Evolutionary conservation across 2,888 invertebrate species (phyloP), one percentile per base, ranked within the genome.

Genomic region (Diaperis boleti): DNA sequence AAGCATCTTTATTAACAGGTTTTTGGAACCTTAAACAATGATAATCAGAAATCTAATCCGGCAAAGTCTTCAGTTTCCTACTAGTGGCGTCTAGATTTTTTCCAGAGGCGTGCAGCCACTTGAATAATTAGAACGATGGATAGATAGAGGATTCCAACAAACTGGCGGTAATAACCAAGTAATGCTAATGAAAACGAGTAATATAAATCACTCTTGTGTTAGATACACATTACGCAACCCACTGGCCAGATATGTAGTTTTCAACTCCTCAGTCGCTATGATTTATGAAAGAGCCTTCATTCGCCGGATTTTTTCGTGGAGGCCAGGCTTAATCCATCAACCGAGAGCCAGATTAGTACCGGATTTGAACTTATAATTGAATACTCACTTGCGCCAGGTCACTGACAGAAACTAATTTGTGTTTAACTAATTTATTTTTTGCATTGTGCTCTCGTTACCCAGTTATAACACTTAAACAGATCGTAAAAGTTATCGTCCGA

Each of bases 1-100:
- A 60, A 59, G 52, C 59, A 60, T 41, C 44, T 52, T 42, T 31
- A 60, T 60, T 52, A 52, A 17, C 44, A 35, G 35, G 13, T 56
- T 26, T 44, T 31, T 20, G 6, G 33, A 35, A 22, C 37, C 5
- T 39, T 26, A 10, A 22, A 45, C 31, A 55, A 22, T 42, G 31
- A 20, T 17, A 42, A 41, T n/a, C n/a, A n/a, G n/a, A n/a, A n/a
- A n/a, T n/a, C n/a, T n/a, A n/a, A n/a, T n/a, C n/a, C n/a, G n/a
- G n/a, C n/a, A n/a, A n/a, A n/a, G n/a, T n/a, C n/a, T n/a, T n/a
- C n/a, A n/a, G n/a, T n/a, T n/a, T n/a, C n/a, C n/a, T n/a, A n/a
- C n/a, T n/a, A n/a, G n/a, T n/a, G n/a, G n/a, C n/a, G n/a, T n/a
- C n/a, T n/a, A n/a, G n/a, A n/a, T n/a, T n/a, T n/a, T 26, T 13